phyloP scores from a whole-genome alignment of 2,113 vertebrate species.

The Thalassoma bifasciatum region DNA sequence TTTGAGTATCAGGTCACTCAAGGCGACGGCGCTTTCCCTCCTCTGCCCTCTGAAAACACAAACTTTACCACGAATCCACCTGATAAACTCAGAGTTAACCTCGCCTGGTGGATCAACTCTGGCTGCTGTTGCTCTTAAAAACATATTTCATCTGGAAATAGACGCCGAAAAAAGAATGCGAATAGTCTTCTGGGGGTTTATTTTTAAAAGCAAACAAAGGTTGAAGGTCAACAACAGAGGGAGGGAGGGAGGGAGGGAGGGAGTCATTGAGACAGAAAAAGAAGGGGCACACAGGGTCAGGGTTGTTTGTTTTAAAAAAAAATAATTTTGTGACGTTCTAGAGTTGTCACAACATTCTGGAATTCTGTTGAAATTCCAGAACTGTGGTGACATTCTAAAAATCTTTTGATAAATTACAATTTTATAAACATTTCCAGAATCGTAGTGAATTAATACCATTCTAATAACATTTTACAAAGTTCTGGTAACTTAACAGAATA shows the following conservation, averaged over 20 bases:
- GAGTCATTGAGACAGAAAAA: too few relatives aligned
- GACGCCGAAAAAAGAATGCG: slow-evolving; percentile 40
- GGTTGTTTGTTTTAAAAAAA: too few relatives aligned
- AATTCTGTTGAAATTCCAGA: too few relatives aligned
- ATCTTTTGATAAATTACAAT: too few relatives aligned
- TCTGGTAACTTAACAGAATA: too few relatives aligned
- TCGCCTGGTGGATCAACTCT: slow-evolving; percentile 5
- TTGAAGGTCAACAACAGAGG: slow-evolving; percentile 73
- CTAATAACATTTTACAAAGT: too few relatives aligned
- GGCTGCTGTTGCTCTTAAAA: slow-evolving; percentile 29
- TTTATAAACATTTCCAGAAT: too few relatives aligned
- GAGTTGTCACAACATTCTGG: too few relatives aligned
- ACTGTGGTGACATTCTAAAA: too few relatives aligned
- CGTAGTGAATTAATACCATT: too few relatives aligned
- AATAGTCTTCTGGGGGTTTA: slow-evolving; percentile 62
- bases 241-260: slow-evolving; percentile 58
- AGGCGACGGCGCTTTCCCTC: neutral
- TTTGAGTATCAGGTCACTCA: neutral
- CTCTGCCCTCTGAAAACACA: neutral
- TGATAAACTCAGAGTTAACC: neutral
- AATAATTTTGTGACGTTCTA: too few relatives aligned
- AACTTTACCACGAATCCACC: neutral
- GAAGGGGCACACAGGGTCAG: too few relatives aligned
- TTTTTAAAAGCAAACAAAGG: slow-evolving; percentile 78
- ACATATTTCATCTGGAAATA: slow-evolving; percentile 68